Conservation (phyloP, 1,140 invertebrate species). For the Micrasema minimum region DNA sequence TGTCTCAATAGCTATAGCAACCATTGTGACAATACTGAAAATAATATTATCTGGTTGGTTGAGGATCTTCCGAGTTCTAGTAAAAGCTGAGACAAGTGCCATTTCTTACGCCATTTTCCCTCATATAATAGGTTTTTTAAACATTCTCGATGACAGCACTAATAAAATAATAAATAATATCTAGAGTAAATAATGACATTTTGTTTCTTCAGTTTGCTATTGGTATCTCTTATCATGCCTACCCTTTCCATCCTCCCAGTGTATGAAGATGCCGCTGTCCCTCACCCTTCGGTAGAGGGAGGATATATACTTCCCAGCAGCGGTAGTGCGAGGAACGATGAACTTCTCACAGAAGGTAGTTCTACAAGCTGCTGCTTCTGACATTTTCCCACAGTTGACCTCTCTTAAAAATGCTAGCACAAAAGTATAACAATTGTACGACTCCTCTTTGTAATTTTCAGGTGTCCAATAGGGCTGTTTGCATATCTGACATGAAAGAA, state of each 20-base stretch:
- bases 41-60: no score
- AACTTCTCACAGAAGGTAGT: constrained; percentile 80
- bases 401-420: constrained; percentile 78
- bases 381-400: constrained; percentile 72
- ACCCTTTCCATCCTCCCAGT: constrained; percentile 55
- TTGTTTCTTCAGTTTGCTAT: background rate
- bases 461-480: constrained; percentile 73
- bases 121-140: no score
- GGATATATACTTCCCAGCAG: constrained; percentile 84
- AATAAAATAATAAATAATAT: no score
- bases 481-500: constrained; percentile 63
- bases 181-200: no score
- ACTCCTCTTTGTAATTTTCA: constrained; percentile 76
- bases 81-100: no score
- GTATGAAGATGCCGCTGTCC: constrained; percentile 63
- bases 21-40: no score
- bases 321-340: constrained; percentile 78
- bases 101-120: no score
- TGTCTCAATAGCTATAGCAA: no score
- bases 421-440: constrained; percentile 84
- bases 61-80: no score
- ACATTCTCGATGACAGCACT: no score
- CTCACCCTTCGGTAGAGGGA: constrained; percentile 78
- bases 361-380: constrained; percentile 71
- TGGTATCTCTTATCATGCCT: constrained; percentile 4